Evolutionary conservation across 2,888 invertebrate genomes (phyloP), one percentile per base, ranked within the genome.

Genomic region (Calameuta filiformis): DNA sequence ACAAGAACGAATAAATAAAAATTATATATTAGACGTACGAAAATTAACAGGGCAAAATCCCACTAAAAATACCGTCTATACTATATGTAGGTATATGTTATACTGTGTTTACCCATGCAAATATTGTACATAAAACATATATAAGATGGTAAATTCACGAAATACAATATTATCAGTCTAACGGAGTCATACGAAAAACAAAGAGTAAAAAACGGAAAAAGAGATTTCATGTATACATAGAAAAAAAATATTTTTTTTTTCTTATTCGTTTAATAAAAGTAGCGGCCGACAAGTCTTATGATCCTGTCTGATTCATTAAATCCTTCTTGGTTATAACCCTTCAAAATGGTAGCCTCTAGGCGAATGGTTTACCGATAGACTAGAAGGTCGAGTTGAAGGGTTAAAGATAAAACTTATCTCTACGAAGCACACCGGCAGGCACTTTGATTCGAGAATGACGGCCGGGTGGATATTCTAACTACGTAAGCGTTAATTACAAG

Each of bases 401-500:
- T 56, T 56, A 23, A 56, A 56, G 56, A 56, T 56, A 56, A 56
- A 56, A 56, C 23, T 23, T 56, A 56, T 56, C 56, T 23, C 56
- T 56, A 56, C 56, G 2, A 56, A 56, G 23, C 56, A 56, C 23
- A 56, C 56, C 56, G 23, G 56, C 56, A 56, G 23, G 9, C 23
- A 56, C 23, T 56, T 56, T 23, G 56, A 56, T 56, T 56, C 56
- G 23, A 23, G 23, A 56, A 23, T 56, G 56, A 56, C 56, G 23
- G 56, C 56, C 23, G 56, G 23, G 9, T 23, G 56, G 56, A 56
- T 56, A 23, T 23, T 56, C 23, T 23, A 23, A 23, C 56, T 56
- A 56, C 56, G 56, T 56, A 23, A 56, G 23, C 56, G 71, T 31
- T 71, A 71, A 71, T 71, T 71, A 71, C 34, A 71, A 71, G 71